Percentiles rank a stretch among this genome's conserved stretches.
Conservation (phyloP, 2,113 vertebrate species). For the Girardinichthys multiradiatus region DNA sequence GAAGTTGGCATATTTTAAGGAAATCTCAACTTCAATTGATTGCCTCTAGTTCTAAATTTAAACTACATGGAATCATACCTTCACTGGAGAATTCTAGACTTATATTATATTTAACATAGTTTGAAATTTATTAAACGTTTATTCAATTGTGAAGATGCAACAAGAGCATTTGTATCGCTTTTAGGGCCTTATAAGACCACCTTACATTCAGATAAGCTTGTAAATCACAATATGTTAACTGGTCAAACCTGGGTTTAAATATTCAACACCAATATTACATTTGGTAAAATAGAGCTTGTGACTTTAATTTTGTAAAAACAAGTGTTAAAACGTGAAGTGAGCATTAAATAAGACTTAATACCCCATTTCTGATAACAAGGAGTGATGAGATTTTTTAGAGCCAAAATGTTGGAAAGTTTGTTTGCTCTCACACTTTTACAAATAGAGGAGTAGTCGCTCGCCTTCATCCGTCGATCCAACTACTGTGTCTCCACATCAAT, state of each 20-base stretch:
- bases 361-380: background rate
- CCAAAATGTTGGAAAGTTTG: background rate
- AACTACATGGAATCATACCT: too few relatives aligned
- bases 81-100: background rate
- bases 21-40: too few relatives aligned
- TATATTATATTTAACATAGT: background rate
- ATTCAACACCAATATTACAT: too few relatives aligned
- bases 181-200: too few relatives aligned
- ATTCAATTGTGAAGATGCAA: too few relatives aligned
- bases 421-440: background rate
- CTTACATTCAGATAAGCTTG: too few relatives aligned
- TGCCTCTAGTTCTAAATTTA: too few relatives aligned
- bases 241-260: background rate
- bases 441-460: background rate
- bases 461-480: background rate
- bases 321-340: background rate
- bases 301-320: background rate
- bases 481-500: background rate
- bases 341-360: background rate
- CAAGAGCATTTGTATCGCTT: background rate
- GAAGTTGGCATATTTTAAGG: too few relatives aligned
- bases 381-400: background rate
- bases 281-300: too few relatives aligned
- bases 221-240: background rate
- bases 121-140: background rate